Base-by-base conservation (phyloP, 2,797 vertebrate genomes). In the Enoplosus armatus region DNA sequence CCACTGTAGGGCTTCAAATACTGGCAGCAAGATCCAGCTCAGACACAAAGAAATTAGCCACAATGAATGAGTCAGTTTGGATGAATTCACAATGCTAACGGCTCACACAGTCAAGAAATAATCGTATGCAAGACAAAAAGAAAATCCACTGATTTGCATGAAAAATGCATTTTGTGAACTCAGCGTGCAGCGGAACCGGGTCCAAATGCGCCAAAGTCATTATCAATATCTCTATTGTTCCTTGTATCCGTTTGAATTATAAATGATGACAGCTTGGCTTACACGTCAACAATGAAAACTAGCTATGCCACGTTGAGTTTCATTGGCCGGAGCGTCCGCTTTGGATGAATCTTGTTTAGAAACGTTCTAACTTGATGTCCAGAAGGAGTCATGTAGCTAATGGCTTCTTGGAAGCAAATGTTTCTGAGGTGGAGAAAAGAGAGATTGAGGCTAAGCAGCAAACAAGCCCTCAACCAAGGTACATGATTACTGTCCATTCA, bases 1-100 rank as follows among this genome's bases (percentile, higher is more conserved):
- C 90, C 90, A 92, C 91, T 89, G 92, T 86, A 85, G 91, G 87
- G 84, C 88, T 85, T 89, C 89, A 91, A 77, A 91, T 67, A 80
- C 90, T 93, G 88, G 91, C 93, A 91, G 89, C 82, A 48, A 84
- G 80, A 91, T 90, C 68, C 90, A 29, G 66, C 82, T 77, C 89
- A 87, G 79, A 90, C 90, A 91, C 90, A 91, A 80, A 91, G 82
- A 92, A 91, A 90, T 90, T 79, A 87, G 66, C 88, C 80, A 88
- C 87, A 89, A 86, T 87, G 85, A 90, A 85, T 85, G 87, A 89
- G 84, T 91, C 90, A 45, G 75, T 88, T 80, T 89, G 83, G 78
- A 90, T 87, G 83, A 87, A 59, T 80, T 88, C 80, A 85, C 75
- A 72, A 61, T 69, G 79, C 82, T 79, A 67, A 85, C 48, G 39